Conservation (phyloP, 2,113 vertebrate species). For the Turnix velox region DNA sequence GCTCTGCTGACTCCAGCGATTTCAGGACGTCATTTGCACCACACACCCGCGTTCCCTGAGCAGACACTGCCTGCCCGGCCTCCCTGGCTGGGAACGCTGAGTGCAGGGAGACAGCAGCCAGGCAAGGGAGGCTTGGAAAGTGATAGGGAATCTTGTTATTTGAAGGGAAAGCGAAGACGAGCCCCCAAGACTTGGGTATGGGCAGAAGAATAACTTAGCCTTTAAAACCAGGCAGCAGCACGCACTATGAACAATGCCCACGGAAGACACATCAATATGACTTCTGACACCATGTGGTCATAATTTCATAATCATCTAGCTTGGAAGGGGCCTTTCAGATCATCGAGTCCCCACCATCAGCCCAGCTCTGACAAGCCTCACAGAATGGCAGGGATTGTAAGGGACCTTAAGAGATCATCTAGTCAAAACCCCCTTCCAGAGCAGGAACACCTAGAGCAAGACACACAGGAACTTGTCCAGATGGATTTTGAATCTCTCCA, state of each 20-base stretch:
- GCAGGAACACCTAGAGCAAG: too few relatives aligned
- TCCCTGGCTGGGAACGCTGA: conserved; percentile 51
- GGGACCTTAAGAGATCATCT: too few relatives aligned
- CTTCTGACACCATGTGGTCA: neutral
- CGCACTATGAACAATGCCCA: neutral
- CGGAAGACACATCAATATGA: fast-evolving
- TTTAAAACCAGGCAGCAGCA: neutral
- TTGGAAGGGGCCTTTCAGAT: too few relatives aligned
- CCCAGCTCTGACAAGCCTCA: too few relatives aligned
- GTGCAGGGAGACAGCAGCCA: conserved; percentile 7
- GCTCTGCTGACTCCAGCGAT: conserved; percentile 76
- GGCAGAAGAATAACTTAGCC: neutral
- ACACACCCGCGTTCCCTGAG: conserved; percentile 50
- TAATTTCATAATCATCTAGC: too few relatives aligned
- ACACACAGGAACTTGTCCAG: too few relatives aligned
- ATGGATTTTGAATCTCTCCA: too few relatives aligned
- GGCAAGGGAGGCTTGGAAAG: conserved; percentile 19
- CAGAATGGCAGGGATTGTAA: too few relatives aligned
- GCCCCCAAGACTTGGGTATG: neutral
- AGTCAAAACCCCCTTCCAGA: too few relatives aligned
- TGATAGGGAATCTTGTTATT: neutral
- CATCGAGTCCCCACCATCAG: too few relatives aligned
- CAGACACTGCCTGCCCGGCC: conserved; percentile 33
- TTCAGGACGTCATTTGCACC: conserved; percentile 83
- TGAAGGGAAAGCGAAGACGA: neutral